These are phyloP conservation scores for Synanthedon myopaeformis DNA, from an alignment of 2,888 invertebrate genomes.

Conservation along the genomic window DNA sequence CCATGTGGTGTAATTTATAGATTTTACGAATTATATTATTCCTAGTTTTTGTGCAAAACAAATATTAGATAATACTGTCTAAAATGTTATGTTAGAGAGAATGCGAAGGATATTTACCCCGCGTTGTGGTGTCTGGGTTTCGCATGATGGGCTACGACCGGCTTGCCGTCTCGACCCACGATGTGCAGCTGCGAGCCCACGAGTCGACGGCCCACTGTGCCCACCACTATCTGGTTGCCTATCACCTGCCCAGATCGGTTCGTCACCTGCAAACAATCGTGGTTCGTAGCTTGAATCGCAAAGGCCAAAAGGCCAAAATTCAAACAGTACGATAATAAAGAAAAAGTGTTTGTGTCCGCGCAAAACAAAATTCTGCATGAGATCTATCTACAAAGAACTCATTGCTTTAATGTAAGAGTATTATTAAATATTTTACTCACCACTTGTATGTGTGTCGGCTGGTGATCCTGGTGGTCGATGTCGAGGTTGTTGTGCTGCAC, in stretches of 20 bases:
- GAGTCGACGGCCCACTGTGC: conserved; percentile 33
- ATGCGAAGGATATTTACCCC: conserved; percentile 8
- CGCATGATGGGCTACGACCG: conserved; percentile 31
- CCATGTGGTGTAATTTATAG: background rate
- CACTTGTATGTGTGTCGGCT: conserved; percentile 64
- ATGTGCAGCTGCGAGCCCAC: conserved; percentile 19
- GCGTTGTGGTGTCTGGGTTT: conserved; percentile 29
- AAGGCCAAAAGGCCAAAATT: too few relatives aligned
- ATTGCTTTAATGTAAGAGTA: background rate
- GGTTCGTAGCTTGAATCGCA: too few relatives aligned
- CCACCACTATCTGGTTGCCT: conserved; percentile 64
- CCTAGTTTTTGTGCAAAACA: too few relatives aligned
- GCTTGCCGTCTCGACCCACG: conserved; percentile 27
- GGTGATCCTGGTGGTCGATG: conserved; percentile 53
- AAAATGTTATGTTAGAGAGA: background rate
- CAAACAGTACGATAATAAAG: too few relatives aligned
- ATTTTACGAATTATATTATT: background rate
- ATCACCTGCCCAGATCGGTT: conserved; percentile 65
- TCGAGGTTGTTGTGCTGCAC: conserved; percentile 56
- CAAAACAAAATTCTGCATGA: too few relatives aligned
- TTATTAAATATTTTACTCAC: conserved; percentile 22
- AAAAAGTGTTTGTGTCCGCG: too few relatives aligned
- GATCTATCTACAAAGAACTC: too few relatives aligned
- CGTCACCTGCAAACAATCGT: conserved; percentile 46
- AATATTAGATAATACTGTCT: too few relatives aligned